These are phyloP conservation scores for Dufourea novaeangliae DNA, from an alignment of 1,140 invertebrate species.

Conservation along the genomic window DNA sequence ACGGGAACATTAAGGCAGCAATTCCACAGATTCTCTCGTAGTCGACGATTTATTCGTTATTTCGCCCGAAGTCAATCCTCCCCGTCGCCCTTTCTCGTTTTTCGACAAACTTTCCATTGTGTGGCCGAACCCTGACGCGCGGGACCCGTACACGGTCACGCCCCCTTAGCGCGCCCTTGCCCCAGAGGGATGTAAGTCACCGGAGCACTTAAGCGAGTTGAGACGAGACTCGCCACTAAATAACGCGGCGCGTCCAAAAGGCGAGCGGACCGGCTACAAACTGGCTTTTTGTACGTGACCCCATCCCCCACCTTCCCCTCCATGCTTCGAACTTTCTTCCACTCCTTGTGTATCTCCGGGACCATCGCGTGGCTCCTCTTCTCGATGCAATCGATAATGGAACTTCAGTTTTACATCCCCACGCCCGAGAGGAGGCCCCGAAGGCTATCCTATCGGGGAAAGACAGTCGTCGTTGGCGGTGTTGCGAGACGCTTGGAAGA, in stretches of 20 bases:
- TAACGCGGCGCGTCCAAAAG: conserved; percentile 67
- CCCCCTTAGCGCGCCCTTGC: conserved; percentile 67
- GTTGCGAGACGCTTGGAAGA: not conserved
- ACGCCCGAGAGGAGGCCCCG: no score
- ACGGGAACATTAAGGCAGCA: not conserved
- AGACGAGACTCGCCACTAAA: conserved; percentile 67
- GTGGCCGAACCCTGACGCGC: conserved; percentile 46
- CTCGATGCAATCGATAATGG: conserved; percentile 34
- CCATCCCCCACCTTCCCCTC: conserved; percentile 33
- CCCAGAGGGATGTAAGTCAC: conserved; percentile 71
- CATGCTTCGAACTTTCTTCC: conserved; percentile 31
- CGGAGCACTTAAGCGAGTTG: conserved; percentile 70
- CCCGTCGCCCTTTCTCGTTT: conserved; percentile 30
- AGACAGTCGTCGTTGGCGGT: not conserved
- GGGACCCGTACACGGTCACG: conserved; percentile 65
- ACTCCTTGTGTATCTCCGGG: no score
- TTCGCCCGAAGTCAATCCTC: not conserved
- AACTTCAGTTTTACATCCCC: not conserved
- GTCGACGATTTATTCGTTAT: conserved; percentile 8
- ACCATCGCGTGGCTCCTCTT: conserved; percentile 13
- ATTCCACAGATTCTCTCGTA: not conserved
- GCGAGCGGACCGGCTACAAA: conserved; percentile 44
- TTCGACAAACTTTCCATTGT: conserved; percentile 48
- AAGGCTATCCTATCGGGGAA: no score
- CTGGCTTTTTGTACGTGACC: conserved; percentile 43